Evolutionary conservation across 2,888 invertebrate genomes (phyloP).

Genomic region (Tanytarsus gracilentus): DNA sequence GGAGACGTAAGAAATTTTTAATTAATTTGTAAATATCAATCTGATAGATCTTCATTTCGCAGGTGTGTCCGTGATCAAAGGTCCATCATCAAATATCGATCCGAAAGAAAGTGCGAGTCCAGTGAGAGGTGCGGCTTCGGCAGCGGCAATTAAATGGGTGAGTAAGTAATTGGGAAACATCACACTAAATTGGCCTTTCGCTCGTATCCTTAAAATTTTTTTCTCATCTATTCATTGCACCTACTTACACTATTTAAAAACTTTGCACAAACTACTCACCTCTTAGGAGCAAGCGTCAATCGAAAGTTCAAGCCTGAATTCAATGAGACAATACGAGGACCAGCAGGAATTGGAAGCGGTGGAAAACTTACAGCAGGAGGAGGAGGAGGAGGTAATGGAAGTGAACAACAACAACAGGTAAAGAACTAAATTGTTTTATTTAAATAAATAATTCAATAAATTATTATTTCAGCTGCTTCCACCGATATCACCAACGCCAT

Average conservation of each 20-base stretch:
- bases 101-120: constrained; percentile 2
- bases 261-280: background rate
- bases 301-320: constrained; percentile 7
- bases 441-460: no score
- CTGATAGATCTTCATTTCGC: background rate
- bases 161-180: constrained; percentile 26
- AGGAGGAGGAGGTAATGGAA: constrained; percentile 4
- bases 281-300: constrained; percentile 23
- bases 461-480: background rate
- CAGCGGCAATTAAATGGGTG: constrained; percentile 26
- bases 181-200: background rate
- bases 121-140: background rate
- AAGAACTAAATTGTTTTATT: no score
- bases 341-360: background rate
- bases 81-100: constrained; percentile 13
- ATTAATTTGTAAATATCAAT: background rate
- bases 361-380: background rate
- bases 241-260: background rate
- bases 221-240: background rate
- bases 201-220: constrained; percentile 23
- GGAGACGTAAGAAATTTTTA: constrained; percentile 29
- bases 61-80: constrained; percentile 21
- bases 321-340: background rate
- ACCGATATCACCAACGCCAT: background rate
- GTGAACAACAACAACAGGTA: background rate